A percentile compares a stretch with the other conserved stretches of the same genome.
phyloP scores from a whole-genome alignment of 37 sponge, comb jelly and placozoan species.

The Petrosia ficiformis region DNA sequence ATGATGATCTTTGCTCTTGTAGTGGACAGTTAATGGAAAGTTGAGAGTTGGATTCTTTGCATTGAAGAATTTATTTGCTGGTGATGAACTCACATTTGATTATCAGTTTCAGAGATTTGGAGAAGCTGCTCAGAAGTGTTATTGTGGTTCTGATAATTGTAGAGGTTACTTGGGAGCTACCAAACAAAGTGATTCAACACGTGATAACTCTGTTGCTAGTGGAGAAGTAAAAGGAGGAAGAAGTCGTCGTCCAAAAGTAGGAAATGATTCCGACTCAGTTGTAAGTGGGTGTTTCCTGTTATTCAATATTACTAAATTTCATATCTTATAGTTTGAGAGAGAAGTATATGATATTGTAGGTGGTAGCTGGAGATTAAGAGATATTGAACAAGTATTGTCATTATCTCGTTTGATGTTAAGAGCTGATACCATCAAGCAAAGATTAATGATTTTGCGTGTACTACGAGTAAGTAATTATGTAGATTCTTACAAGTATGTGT shows the following conservation, averaged over 20 bases:
- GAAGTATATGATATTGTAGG: conserved; percentile 71
- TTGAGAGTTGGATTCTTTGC: conserved; percentile 96
- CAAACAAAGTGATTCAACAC: conserved; percentile 29
- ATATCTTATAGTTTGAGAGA: conserved; percentile 66
- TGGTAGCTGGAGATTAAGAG: conserved; percentile 49
- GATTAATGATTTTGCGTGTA: conserved; percentile 71
- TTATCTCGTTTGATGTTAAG: conserved; percentile 81
- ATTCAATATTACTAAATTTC: neutral
- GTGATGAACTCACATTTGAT: conserved; percentile 94
- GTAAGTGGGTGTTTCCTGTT: conserved; percentile 1
- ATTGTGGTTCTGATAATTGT: conserved; percentile 91
- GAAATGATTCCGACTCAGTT: conserved; percentile 10
- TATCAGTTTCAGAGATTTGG: conserved; percentile 98
- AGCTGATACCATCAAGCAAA: conserved; percentile 73
- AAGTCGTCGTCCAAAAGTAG: conserved; percentile 1
- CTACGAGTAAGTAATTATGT: conserved; percentile 50
- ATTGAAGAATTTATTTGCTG: conserved; percentile 43
- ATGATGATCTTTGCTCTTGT: neutral
- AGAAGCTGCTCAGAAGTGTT: conserved; percentile 91
- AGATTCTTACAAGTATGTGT: neutral
- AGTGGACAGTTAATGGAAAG: conserved; percentile 95
- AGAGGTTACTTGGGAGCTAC: conserved; percentile 84
- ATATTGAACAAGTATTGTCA: conserved; percentile 58
- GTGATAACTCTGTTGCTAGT: neutral
- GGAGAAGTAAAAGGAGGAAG: conserved; percentile 1